Base-by-base conservation (phyloP, 2,888 invertebrate genomes). In the Athripsodes cinereus region DNA sequence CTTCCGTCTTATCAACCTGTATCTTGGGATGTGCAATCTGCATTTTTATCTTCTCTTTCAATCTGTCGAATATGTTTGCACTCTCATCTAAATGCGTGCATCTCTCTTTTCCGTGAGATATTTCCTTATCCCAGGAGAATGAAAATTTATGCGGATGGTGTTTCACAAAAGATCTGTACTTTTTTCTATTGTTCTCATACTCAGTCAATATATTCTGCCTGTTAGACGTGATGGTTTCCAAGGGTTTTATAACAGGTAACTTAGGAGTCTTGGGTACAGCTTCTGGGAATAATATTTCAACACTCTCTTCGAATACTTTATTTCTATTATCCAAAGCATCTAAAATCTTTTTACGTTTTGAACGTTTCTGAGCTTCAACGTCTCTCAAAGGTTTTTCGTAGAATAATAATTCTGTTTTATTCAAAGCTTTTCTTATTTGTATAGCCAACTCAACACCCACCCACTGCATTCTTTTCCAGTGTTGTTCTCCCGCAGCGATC, bases 231-330 rank as follows among this genome's bases (percentile, higher is more conserved):
- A 75, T 75, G 22, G 78, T 69, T 11, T 76, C 75, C 1, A 76
- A 67, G 0, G 81, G 70, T 13, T 79, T 69, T 56, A 79, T 74
- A 22, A 74, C 74, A 51, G 75, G 73, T 2, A 71, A 67, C 63
- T 72, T 71, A 18, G 72, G 72, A 63, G 74, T 71, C 63, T 77
- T 77, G 64, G 78, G 77, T 34, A 81, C 73, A 26, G 81, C 80
- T 67, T 84, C 82, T 0, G 85, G 85, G 65, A 86, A 84, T 13
- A 83, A 69, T 60, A 79, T 78, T 8, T 79, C 79, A 1, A 87
- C 80, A 0, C 84, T 83, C 40, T 87, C 83, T 63, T 83, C 81
- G 65, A 88, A 88, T 64, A 88, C 81, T 3, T 73, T 74, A 62
- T 81, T 79, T 60, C 82, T 81, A 62, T 79, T 76, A 66, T 78